These are phyloP conservation scores for Lepidotrigona ventralis DNA, from an alignment of 1,140 invertebrate species.

Conservation along the genomic window DNA sequence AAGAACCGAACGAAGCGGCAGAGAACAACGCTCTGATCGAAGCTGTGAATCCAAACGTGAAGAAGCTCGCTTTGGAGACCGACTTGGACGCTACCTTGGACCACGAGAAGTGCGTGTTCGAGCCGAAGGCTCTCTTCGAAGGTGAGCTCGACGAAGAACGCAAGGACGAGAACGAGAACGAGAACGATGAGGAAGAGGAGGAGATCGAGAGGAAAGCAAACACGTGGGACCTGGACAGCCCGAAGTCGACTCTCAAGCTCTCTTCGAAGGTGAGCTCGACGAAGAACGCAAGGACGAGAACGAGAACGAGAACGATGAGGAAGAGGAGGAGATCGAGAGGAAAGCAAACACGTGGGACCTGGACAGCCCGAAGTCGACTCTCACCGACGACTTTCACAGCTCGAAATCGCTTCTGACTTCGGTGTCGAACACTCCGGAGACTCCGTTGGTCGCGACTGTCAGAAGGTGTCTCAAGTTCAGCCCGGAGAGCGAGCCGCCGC, in stretches of 20 bases:
- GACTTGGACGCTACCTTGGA: constrained; percentile 73
- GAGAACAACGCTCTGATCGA: constrained; percentile 62
- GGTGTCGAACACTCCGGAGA: constrained; percentile 73
- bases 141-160: constrained; percentile 53
- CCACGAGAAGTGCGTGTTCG: constrained; percentile 32
- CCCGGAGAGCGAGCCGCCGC: constrained; percentile 72
- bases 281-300: constrained; percentile 56
- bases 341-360: constrained; percentile 73
- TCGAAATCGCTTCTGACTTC: constrained; percentile 75
- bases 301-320: background rate
- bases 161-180: constrained; percentile 42
- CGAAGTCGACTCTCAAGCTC: constrained; percentile 71
- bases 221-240: constrained; percentile 76
- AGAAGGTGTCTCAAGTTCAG: constrained; percentile 78
- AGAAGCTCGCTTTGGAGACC: constrained; percentile 74
- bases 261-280: constrained; percentile 37
- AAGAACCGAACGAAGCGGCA: no score
- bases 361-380: constrained; percentile 75
- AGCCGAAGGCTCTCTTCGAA: constrained; percentile 38
- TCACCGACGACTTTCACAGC: constrained; percentile 75
- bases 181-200: constrained; percentile 20
- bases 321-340: constrained; percentile 54
- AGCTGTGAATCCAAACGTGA: constrained; percentile 76
- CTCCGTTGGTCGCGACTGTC: constrained; percentile 76
- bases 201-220: constrained; percentile 61